These are phyloP conservation scores for Danaus plexippus DNA, from an alignment of 1,140 invertebrate genomes.

Conservation along the genomic window DNA sequence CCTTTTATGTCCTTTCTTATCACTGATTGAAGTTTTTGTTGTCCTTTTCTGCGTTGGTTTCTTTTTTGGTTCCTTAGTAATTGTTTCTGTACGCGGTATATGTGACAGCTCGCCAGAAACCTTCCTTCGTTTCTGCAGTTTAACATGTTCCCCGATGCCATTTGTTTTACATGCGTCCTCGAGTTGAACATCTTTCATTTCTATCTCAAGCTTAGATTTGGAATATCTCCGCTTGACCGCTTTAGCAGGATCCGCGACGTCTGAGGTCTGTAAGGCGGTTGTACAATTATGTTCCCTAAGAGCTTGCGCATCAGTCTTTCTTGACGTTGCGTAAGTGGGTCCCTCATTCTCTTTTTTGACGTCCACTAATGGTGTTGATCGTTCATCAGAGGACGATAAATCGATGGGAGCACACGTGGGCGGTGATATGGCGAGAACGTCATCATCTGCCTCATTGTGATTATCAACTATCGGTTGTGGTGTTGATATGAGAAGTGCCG, in stretches of 20 bases:
- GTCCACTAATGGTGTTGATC: conserved; percentile 59
- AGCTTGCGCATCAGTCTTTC: conserved; percentile 57
- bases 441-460: conserved; percentile 51
- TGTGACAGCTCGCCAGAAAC: conserved; percentile 62
- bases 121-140: conserved; percentile 72
- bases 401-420: conserved; percentile 59
- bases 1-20: conserved; percentile 53
- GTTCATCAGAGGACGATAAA: conserved; percentile 64
- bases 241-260: conserved; percentile 41
- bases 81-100: conserved; percentile 40
- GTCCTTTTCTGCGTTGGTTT: conserved; percentile 39
- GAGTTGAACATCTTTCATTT: conserved; percentile 63
- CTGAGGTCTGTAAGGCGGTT: conserved; percentile 29
- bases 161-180: conserved; percentile 65
- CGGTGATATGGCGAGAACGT: conserved; percentile 61
- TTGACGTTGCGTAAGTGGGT: conserved; percentile 39
- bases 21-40: conserved; percentile 35
- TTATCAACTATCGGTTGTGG: conserved; percentile 34
- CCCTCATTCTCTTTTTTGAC: conserved; percentile 68
- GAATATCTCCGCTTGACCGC: conserved; percentile 59
- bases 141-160: conserved; percentile 69
- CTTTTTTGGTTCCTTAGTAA: conserved; percentile 55
- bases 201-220: conserved; percentile 64
- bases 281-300: conserved; percentile 61
- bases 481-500: conserved; percentile 35